A percentile compares a stretch with the other conserved stretches of the same genome.
Evolutionary conservation across 2,113 vertebrate genomes (phyloP).

Genomic region (Stegostoma tigrinum): DNA sequence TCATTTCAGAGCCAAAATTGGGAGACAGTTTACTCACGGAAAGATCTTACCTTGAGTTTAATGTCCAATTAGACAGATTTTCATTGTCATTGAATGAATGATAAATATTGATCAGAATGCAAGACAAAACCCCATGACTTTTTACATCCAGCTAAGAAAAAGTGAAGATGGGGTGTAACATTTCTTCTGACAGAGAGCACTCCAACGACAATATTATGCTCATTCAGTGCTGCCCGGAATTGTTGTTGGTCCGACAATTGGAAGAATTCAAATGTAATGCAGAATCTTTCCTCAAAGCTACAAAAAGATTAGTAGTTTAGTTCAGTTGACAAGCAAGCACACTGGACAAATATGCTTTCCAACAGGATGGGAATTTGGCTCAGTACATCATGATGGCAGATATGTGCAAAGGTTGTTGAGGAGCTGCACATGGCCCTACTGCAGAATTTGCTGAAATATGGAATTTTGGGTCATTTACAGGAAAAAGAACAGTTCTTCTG

Average conservation of each 20-base stretch:
- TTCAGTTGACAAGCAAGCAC: background rate
- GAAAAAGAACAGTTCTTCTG: background rate
- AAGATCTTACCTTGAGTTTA: background rate
- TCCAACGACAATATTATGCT: background rate
- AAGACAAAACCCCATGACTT: background rate
- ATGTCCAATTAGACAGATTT: background rate
- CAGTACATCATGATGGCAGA: background rate
- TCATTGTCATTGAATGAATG: background rate
- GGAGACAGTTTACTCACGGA: background rate
- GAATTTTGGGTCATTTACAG: background rate
- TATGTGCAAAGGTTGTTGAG: background rate
- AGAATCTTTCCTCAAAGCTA: background rate
- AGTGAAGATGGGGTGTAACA: too few relatives aligned
- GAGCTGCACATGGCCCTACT: background rate
- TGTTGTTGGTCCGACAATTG: background rate
- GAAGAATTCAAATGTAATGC: background rate
- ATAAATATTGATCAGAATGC: background rate
- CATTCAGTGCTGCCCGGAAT: background rate
- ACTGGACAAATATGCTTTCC: background rate
- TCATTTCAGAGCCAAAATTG: background rate
- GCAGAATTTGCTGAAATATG: background rate
- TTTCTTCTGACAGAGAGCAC: background rate
- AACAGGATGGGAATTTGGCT: background rate
- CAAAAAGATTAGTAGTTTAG: background rate
- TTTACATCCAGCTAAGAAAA: background rate